These are phyloP conservation scores for Corythaeola cristata DNA, from an alignment of 2,113 vertebrate genomes.

Conservation along the genomic window DNA sequence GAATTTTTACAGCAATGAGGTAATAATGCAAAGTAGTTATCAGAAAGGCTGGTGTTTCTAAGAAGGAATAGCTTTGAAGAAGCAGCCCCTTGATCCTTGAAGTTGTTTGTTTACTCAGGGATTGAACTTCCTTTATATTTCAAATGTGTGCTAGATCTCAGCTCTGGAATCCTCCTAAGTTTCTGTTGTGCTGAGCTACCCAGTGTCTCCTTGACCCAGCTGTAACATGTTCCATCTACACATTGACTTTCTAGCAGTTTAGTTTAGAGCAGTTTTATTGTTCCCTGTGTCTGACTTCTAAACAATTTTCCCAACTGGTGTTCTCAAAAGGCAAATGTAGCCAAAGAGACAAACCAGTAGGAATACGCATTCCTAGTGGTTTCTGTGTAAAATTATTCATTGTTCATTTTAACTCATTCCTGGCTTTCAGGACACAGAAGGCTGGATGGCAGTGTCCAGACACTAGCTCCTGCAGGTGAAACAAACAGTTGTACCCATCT, in stretches of 20 bases:
- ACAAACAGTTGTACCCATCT: background rate
- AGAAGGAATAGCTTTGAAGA: background rate
- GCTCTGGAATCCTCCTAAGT: background rate
- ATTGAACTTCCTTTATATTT: background rate
- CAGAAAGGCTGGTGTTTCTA: background rate
- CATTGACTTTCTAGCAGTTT: background rate
- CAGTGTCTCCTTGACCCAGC: background rate
- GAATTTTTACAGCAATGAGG: background rate
- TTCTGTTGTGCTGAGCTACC: background rate
- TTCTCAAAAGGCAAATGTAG: constrained; percentile 52
- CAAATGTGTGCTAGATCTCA: background rate
- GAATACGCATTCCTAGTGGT: constrained; percentile 51
- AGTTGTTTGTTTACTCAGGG: background rate
- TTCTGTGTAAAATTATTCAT: constrained; percentile 55
- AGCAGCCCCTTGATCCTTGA: background rate
- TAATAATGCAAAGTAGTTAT: background rate
- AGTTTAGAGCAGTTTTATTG: constrained; percentile 34
- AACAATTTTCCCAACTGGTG: constrained; percentile 48
- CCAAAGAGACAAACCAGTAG: constrained; percentile 49
- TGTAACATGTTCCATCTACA: constrained; percentile 7
- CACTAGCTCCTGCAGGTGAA: background rate
- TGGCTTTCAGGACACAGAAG: background rate
- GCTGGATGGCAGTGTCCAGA: background rate
- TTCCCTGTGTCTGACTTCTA: constrained; percentile 16
- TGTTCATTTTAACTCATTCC: constrained; percentile 56